Evolutionary conservation across 2,797 vertebrate species (phyloP).

Genomic region (Otolemur crassicaudatus): DNA sequence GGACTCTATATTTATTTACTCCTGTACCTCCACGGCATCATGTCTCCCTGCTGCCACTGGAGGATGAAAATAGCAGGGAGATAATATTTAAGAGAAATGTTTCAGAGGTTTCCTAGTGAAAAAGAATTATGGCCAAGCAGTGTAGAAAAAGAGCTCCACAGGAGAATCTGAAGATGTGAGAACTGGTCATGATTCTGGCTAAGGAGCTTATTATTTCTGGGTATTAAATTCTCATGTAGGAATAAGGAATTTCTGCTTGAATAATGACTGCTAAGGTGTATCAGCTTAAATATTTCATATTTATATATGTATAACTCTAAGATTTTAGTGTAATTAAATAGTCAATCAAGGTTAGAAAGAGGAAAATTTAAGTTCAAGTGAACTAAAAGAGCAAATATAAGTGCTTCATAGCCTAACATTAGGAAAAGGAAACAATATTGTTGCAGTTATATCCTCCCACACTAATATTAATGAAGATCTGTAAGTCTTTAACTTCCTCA

Average conservation of each 20-base stretch:
- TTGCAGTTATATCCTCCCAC: neutral
- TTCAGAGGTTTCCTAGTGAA: neutral
- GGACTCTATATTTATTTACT: conserved; percentile 75
- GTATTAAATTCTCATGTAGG: neutral
- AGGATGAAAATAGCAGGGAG: neutral
- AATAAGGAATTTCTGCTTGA: neutral
- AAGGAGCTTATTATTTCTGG: neutral
- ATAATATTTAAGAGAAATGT: neutral
- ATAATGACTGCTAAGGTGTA: neutral
- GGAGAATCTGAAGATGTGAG: neutral
- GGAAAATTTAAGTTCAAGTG: neutral
- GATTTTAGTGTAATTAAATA: neutral
- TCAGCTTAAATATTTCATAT: neutral
- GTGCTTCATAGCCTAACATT: neutral
- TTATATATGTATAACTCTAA: neutral
- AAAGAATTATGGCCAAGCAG: neutral
- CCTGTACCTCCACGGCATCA: conserved; percentile 64
- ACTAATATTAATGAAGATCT: neutral
- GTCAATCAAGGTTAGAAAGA: neutral
- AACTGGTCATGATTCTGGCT: neutral
- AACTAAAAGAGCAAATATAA: neutral
- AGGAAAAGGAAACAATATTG: neutral
- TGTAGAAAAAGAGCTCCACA: neutral
- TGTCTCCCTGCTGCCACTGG: neutral
- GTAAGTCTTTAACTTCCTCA: neutral